These are phyloP conservation scores for Fistularia tabacaria DNA, from an alignment of 2,797 vertebrate species.

Conservation along the genomic window DNA sequence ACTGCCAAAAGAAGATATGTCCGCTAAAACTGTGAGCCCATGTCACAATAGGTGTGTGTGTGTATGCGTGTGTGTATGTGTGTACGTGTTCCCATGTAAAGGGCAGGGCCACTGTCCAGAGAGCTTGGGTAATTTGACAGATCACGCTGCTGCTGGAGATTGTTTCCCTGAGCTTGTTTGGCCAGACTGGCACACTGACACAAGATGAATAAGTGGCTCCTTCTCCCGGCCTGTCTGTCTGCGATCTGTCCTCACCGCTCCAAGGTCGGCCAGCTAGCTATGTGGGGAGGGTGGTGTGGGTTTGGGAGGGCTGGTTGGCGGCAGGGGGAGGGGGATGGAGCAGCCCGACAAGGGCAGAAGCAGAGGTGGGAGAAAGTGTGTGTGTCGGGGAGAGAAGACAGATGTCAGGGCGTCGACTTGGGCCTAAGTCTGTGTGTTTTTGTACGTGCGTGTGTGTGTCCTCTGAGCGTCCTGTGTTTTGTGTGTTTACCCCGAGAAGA, in stretches of 20 bases:
- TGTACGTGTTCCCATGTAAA: slow-evolving; percentile 35
- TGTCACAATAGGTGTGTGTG: slow-evolving; percentile 26
- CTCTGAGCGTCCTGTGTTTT: slow-evolving; percentile 36
- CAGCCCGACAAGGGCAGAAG: slow-evolving; percentile 16
- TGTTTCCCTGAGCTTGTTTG: slow-evolving; percentile 74
- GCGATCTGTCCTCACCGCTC: slow-evolving; percentile 62
- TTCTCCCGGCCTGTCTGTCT: slow-evolving; percentile 61
- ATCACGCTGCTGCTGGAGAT: slow-evolving; percentile 66
- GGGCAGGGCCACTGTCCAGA: slow-evolving; percentile 57
- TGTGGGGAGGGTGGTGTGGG: slow-evolving; percentile 44
- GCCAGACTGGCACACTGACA: slow-evolving; percentile 56
- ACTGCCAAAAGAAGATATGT: slow-evolving; percentile 57
- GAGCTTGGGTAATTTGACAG: slow-evolving; percentile 72
- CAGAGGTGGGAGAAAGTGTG: slow-evolving; percentile 20
- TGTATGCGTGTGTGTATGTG: slow-evolving; percentile 41
- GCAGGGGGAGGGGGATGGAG: slow-evolving; percentile 14
- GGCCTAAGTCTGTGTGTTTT: slow-evolving; percentile 26
- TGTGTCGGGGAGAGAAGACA: slow-evolving; percentile 30
- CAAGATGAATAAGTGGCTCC: slow-evolving; percentile 70
- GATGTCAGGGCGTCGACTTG: slow-evolving; percentile 56
- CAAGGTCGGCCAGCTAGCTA: slow-evolving; percentile 73
- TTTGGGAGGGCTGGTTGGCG: slow-evolving; percentile 23
- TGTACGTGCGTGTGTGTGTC: background rate
- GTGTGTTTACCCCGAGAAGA: slow-evolving; percentile 12
- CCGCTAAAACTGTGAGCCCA: slow-evolving; percentile 40